Percentiles rank a stretch among this genome's conserved stretches.
Conservation (phyloP, 1,140 invertebrate species). For the Cydia fagiglandana region DNA sequence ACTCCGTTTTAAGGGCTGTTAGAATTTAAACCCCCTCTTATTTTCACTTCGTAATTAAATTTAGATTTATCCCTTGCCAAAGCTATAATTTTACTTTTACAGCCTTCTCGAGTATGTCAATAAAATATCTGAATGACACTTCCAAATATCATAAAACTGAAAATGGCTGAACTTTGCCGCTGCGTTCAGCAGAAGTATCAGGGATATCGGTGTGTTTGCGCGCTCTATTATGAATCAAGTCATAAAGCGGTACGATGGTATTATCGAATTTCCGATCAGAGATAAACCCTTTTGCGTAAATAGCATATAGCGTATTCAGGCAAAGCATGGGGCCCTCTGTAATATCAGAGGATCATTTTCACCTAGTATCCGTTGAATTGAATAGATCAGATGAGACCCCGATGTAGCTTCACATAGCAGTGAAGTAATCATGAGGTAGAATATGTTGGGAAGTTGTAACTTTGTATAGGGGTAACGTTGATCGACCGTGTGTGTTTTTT, state of each 20-base stretch:
- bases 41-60: conserved; percentile 26
- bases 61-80: conserved; percentile 19
- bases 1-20: conserved; percentile 24
- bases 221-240: conserved; percentile 46
- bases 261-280: conserved; percentile 57
- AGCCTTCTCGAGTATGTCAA: conserved; percentile 25
- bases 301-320: conserved; percentile 63
- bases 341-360: conserved; percentile 43
- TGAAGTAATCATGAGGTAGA: conserved; percentile 36
- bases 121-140: conserved; percentile 31
- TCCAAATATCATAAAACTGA: conserved; percentile 32
- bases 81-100: conserved; percentile 30
- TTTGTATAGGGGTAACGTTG: conserved; percentile 38
- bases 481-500: background rate
- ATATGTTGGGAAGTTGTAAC: conserved; percentile 41
- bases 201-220: conserved; percentile 39
- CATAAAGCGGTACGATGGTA: conserved; percentile 42
- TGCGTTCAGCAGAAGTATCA: conserved; percentile 14
- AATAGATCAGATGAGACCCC: conserved; percentile 47
- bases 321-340: conserved; percentile 38
- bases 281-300: conserved; percentile 69
- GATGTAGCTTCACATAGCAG: conserved; percentile 4
- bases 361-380: conserved; percentile 45
- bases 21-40: conserved; percentile 6
- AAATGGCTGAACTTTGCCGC: conserved; percentile 27